These are phyloP conservation scores for Rhyacichthys aspro DNA, from an alignment of 2,797 vertebrate species.

Conservation along the genomic window DNA sequence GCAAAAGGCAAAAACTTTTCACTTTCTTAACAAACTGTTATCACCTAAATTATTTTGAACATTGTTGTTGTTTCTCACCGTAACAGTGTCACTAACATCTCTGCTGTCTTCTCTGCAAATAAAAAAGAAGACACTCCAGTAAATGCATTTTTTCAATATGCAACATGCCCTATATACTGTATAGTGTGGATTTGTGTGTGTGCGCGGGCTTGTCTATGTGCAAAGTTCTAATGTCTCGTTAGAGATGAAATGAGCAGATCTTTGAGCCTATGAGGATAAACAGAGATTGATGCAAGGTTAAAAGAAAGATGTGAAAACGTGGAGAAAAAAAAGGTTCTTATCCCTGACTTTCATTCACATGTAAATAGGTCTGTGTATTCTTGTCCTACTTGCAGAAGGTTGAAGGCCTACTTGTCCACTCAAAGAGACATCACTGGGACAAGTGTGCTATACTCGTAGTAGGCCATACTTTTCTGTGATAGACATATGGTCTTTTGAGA, in stretches of 20 bases:
- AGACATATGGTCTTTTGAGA: conserved; percentile 16
- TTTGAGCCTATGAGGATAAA: too few relatives aligned
- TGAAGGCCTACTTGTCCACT: conserved; percentile 42
- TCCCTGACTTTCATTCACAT: conserved; percentile 64
- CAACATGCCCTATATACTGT: too few relatives aligned
- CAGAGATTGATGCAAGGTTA: conserved; percentile 1
- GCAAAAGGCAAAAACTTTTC: conserved; percentile 31
- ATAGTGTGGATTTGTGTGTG: too few relatives aligned
- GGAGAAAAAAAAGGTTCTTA: conserved; percentile 18
- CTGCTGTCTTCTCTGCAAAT: neutral
- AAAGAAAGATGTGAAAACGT: conserved; percentile 12
- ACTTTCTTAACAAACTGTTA: conserved; percentile 28
- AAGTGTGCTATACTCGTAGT: conserved; percentile 11
- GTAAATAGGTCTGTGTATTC: conserved; percentile 74
- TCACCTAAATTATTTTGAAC: conserved; percentile 30
- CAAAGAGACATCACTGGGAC: conserved; percentile 34
- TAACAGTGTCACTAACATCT: neutral
- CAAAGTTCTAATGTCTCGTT: too few relatives aligned
- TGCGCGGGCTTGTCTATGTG: too few relatives aligned
- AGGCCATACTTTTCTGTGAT: neutral
- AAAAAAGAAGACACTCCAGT: neutral
- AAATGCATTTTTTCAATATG: too few relatives aligned
- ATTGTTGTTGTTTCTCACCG: conserved; percentile 18
- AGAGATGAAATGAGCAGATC: too few relatives aligned
- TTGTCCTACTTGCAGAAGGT: conserved; percentile 63